Conservation (phyloP, 2,113 vertebrate species). For the Chunga burmeisteri region DNA sequence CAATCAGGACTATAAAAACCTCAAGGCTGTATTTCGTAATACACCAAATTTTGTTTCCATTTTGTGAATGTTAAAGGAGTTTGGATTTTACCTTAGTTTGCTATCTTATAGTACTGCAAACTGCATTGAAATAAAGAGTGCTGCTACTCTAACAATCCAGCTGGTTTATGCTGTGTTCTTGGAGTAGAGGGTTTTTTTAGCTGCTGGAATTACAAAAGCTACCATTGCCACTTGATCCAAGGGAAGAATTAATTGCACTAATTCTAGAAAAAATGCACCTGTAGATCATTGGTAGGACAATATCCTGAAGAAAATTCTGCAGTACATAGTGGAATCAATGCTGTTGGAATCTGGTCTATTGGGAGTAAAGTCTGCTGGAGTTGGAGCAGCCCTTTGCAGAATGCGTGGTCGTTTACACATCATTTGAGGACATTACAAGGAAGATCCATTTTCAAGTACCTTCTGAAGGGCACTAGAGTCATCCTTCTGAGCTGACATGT, state of each 20-base stretch:
- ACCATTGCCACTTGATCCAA: neutral
- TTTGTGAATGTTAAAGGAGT: neutral
- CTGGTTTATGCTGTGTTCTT: neutral
- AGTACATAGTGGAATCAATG: neutral
- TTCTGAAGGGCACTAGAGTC: neutral
- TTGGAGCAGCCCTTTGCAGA: neutral
- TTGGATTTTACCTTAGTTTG: neutral
- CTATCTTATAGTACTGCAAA: neutral
- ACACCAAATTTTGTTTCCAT: neutral
- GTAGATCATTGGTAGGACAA: neutral
- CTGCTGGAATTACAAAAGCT: neutral
- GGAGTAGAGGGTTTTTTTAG: neutral
- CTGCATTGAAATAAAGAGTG: neutral
- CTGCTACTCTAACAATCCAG: neutral
- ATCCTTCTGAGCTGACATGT: neutral
- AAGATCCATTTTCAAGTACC: neutral
- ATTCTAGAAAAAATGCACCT: neutral
- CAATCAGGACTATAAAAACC: neutral
- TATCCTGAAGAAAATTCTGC: neutral
- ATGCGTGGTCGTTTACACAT: neutral
- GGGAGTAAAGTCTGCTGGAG: neutral
- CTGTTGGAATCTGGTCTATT: neutral
- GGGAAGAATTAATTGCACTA: neutral
- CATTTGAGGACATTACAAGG: neutral
- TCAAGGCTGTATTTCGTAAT: neutral